phyloP scores from a whole-genome alignment of 2,113 vertebrate genomes.

The Psephotus haematonotus region DNA sequence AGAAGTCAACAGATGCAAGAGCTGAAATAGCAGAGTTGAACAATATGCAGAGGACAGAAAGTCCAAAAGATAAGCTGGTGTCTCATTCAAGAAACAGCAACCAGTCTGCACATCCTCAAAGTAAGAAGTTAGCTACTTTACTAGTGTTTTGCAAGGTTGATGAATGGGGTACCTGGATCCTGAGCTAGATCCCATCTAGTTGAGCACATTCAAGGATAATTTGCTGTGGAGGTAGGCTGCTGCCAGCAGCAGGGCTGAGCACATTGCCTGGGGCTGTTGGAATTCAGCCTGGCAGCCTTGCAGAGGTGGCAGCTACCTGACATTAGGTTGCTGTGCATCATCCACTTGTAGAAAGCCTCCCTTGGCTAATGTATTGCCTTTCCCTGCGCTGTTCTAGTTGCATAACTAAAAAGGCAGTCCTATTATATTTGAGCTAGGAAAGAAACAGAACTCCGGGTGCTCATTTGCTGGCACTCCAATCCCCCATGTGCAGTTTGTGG shows the following conservation, averaged over 20 bases:
- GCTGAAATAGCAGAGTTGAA: not conserved
- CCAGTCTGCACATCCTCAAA: not conserved
- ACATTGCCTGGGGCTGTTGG: not conserved
- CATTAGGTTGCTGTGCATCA: not conserved
- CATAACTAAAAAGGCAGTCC: not conserved
- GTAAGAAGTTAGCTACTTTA: not conserved
- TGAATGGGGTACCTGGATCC: not conserved
- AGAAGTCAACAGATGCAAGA: not conserved
- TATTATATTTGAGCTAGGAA: not conserved
- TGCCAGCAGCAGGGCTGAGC: not conserved
- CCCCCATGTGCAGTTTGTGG: not conserved
- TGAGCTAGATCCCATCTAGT: not conserved
- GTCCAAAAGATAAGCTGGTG: not conserved
- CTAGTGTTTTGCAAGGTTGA: not conserved
- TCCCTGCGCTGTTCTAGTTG: not conserved
- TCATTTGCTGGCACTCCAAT: not conserved
- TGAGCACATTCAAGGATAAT: not conserved
- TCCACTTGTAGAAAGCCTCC: not conserved
- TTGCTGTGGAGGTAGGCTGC: not conserved
- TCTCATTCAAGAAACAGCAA: not conserved
- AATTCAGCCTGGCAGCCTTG: no score
- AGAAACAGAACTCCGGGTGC: not conserved
- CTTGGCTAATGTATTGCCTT: accelerated
- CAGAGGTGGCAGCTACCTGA: not conserved
- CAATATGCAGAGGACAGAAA: not conserved